Evolutionary conservation across 2,113 vertebrate genomes (phyloP).

Genomic region (Epinephelus cyanopodus): DNA sequence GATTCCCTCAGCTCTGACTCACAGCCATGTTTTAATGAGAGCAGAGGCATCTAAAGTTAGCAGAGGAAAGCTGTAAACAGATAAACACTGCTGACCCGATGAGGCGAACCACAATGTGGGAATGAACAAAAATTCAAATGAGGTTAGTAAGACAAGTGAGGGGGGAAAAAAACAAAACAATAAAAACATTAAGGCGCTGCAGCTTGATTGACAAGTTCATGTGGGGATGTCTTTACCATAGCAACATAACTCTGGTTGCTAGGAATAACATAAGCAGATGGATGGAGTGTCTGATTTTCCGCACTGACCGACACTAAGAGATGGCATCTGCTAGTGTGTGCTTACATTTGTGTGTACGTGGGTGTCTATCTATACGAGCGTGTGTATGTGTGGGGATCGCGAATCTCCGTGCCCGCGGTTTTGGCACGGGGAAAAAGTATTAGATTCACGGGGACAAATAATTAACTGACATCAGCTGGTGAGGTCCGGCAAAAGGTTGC

Average conservation of each 20-base stretch:
- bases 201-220: conserved; percentile 90
- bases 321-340: conserved; percentile 63
- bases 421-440: conserved; percentile 87
- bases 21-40: conserved; percentile 25
- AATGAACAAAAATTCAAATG: conserved; percentile 12
- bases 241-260: conserved; percentile 90
- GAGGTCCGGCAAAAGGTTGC: conserved; percentile 84
- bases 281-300: conserved; percentile 84
- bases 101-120: conserved; percentile 29
- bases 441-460: conserved; percentile 90
- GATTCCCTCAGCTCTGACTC: conserved; percentile 22
- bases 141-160: not conserved
- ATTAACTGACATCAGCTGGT: conserved; percentile 88
- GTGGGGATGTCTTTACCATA: conserved; percentile 85
- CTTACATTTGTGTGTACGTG: conserved; percentile 44
- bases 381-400: conserved; percentile 72
- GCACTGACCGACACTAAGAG: conserved; percentile 78
- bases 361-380: conserved; percentile 21
- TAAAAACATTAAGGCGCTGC: conserved; percentile 56
- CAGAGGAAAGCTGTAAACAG: conserved; percentile 59
- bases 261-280: conserved; percentile 90
- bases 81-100: conserved; percentile 54
- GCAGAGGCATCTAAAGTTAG: conserved; percentile 57
- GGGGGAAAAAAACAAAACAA: conserved; percentile 12
- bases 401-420: conserved; percentile 76